Percentiles rank a stretch among this genome's conserved stretches.
These are phyloP conservation scores for Pararge aegeria DNA, from an alignment of 1,140 invertebrate genomes.

Conservation along the genomic window DNA sequence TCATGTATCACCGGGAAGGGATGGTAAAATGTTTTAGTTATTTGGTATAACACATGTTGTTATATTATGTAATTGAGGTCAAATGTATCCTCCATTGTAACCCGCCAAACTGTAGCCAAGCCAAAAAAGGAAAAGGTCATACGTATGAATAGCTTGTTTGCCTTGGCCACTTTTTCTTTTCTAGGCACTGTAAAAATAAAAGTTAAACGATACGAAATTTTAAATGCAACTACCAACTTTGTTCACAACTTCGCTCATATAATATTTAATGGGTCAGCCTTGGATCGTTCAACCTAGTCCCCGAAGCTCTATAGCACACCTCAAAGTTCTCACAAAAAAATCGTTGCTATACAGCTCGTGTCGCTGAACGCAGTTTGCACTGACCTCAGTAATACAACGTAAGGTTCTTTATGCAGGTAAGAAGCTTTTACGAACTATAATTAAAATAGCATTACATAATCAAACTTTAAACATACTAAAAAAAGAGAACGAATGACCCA, in stretches of 20 bases:
- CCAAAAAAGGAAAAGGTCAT: slow-evolving; percentile 23
- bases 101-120: not conserved
- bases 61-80: not conserved
- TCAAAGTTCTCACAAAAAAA: not conserved
- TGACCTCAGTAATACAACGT: not conserved
- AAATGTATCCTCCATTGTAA: not conserved
- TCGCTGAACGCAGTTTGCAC: not conserved
- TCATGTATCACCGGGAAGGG: too few species aligned
- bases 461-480: too few species aligned
- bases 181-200: not conserved
- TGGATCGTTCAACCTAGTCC: not conserved
- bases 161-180: slow-evolving; percentile 21
- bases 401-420: too few species aligned
- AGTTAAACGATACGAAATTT: not conserved
- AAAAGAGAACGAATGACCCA: too few species aligned
- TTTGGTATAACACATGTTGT: not conserved
- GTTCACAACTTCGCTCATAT: not conserved
- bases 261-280: not conserved
- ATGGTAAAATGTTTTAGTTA: too few species aligned
- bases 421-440: too few species aligned
- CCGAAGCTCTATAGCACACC: not conserved
- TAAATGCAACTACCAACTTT: not conserved
- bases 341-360: not conserved
- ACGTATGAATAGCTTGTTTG: slow-evolving; percentile 14
- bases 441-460: too few species aligned